Evolutionary conservation across 1,140 invertebrate genomes (phyloP).

Genomic region (Drusus annulatus): DNA sequence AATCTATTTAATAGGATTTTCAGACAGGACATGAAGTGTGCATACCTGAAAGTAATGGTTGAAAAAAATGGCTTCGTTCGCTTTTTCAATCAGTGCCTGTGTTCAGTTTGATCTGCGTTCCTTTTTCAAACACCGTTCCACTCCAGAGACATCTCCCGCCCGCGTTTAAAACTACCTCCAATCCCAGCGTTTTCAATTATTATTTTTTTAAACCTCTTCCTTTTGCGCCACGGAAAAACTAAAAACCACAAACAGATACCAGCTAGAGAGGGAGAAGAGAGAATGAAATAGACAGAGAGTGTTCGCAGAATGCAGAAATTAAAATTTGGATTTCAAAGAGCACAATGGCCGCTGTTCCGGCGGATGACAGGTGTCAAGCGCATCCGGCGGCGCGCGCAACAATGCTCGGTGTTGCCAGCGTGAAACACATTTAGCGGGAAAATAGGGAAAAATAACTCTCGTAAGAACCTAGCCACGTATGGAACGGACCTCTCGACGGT

Average conservation of each 20-base stretch:
- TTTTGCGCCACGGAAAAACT: not conserved
- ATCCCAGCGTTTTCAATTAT: conserved; percentile 30
- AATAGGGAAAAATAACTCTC: conserved; percentile 30
- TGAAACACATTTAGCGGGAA: conserved; percentile 35
- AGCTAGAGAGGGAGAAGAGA: conserved; percentile 3
- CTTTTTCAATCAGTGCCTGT: conserved; percentile 25
- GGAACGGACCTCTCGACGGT: conserved; percentile 29
- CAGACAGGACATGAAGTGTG: no score
- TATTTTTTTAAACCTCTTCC: conserved; percentile 3
- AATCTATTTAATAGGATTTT: no score
- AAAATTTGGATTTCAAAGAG: conserved; percentile 49
- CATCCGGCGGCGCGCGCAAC: conserved; percentile 54
- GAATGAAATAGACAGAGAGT: not conserved
- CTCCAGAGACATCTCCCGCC: conserved; percentile 25
- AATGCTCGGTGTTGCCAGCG: conserved; percentile 42
- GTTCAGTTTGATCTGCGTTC: conserved; percentile 5
- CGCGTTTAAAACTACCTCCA: conserved; percentile 6
- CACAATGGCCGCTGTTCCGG: conserved; percentile 54
- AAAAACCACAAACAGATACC: not conserved
- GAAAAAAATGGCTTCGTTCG: not conserved
- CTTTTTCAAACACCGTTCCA: conserved; percentile 11
- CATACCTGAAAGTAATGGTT: not conserved
- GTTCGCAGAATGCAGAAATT: conserved; percentile 46
- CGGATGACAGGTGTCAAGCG: conserved; percentile 58
- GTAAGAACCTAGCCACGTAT: not conserved